phyloP scores from a whole-genome alignment of 2,888 invertebrate species.

The Agelastica alni region DNA sequence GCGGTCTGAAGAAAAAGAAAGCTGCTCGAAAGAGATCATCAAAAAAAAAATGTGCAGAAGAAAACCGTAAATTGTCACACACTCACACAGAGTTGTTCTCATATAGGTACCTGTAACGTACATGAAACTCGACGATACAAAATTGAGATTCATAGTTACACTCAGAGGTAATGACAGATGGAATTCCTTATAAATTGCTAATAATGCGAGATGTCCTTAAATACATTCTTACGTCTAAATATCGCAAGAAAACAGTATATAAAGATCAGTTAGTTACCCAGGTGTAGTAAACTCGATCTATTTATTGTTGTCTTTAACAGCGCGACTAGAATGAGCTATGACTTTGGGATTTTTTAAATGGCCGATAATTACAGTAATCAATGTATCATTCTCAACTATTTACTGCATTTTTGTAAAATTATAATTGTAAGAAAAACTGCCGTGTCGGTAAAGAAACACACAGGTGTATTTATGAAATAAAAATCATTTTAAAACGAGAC shows the following conservation, averaged over 20 bases:
- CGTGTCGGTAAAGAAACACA: conserved; percentile 27
- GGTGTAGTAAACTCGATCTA: conserved; percentile 44
- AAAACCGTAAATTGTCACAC: too few relatives aligned
- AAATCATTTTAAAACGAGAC: conserved; percentile 32
- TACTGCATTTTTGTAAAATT: conserved; percentile 54
- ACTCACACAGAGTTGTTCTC: too few relatives aligned
- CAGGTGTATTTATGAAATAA: conserved; percentile 36
- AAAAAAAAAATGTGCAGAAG: too few relatives aligned
- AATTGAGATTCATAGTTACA: conserved; percentile 33
- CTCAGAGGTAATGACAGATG: conserved; percentile 28
- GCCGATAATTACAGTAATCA: conserved; percentile 50
- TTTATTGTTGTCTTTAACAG: conserved; percentile 44
- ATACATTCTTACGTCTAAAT: conserved; percentile 33
- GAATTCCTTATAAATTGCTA: conserved; percentile 33
- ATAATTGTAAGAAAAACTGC: conserved; percentile 40
- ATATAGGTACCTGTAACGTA: too few relatives aligned
- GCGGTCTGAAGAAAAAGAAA: too few relatives aligned
- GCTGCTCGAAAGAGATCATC: too few relatives aligned
- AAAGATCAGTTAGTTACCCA: conserved; percentile 34
- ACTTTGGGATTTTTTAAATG: conserved; percentile 47
- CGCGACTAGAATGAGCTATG: conserved; percentile 43
- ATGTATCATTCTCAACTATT: conserved; percentile 50
- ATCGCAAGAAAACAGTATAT: conserved; percentile 34
- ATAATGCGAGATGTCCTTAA: conserved; percentile 28
- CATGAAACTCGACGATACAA: conserved; percentile 9